phyloP scores from a whole-genome alignment of 2,888 invertebrate genomes.

The Metallyticus violacea region DNA sequence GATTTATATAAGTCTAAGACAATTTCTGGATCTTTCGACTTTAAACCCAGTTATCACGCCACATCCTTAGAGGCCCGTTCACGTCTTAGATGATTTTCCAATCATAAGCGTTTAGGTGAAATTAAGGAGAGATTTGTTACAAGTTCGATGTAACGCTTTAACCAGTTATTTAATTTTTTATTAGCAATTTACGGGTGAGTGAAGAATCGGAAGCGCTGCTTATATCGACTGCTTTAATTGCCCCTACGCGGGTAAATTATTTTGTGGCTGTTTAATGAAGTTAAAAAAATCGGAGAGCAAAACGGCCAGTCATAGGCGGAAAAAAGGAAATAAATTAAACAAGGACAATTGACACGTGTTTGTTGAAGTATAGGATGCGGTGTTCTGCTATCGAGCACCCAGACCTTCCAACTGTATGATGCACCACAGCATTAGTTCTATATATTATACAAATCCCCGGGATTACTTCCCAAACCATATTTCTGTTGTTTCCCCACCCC shows the following conservation, averaged over 20 bases:
- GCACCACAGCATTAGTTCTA: background rate
- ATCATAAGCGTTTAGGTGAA: too few relatives aligned
- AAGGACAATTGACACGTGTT: background rate
- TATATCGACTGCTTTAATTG: background rate
- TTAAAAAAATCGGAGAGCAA: too few relatives aligned
- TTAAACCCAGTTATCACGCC: too few relatives aligned
- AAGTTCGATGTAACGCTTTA: too few relatives aligned
- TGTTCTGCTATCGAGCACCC: background rate
- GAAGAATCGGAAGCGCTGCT: background rate
- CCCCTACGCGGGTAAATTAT: background rate
- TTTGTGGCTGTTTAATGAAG: background rate
- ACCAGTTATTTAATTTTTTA: too few relatives aligned
- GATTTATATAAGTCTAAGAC: too few relatives aligned
- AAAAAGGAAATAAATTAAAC: background rate
- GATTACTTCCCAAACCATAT: conserved; percentile 11
- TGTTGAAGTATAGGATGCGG: background rate
- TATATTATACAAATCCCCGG: background rate
- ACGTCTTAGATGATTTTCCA: too few relatives aligned
- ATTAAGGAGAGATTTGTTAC: too few relatives aligned
- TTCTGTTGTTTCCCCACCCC: conserved; percentile 6
- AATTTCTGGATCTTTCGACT: too few relatives aligned
- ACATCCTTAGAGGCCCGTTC: too few relatives aligned
- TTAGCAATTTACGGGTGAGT: background rate
- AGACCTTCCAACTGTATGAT: background rate
- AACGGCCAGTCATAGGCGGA: background rate